Conservation (phyloP, 2,113 vertebrate genomes). For the Lutjanus erythropterus region DNA sequence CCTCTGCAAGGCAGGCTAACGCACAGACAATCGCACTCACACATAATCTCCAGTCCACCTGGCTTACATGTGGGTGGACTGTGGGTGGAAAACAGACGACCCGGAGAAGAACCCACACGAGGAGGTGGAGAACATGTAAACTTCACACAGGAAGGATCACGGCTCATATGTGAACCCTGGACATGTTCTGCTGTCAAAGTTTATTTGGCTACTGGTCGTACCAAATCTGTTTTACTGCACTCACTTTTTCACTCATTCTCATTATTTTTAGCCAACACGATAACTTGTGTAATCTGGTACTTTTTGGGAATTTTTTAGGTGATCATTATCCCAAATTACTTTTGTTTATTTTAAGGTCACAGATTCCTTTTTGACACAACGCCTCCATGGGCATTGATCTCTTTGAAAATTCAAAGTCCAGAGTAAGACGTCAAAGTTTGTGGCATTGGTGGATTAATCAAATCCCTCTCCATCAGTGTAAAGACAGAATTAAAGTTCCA, state of each 20-base stretch:
- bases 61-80: constrained; percentile 68
- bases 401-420: no score
- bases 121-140: constrained; percentile 63
- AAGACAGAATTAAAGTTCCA: no score
- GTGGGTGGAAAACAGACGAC: constrained; percentile 70
- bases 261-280: not conserved
- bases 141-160: constrained; percentile 71
- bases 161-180: constrained; percentile 53
- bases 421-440: no score
- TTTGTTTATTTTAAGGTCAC: constrained; percentile 9
- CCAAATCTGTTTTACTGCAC: constrained; percentile 37
- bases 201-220: constrained; percentile 59
- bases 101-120: constrained; percentile 52
- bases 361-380: not conserved
- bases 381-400: not conserved
- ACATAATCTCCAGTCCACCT: constrained; percentile 68
- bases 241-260: not conserved
- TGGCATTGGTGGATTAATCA: no score
- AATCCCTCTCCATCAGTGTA: no score
- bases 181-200: constrained; percentile 53
- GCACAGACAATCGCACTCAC: constrained; percentile 19
- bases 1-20: constrained; percentile 22
- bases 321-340: constrained; percentile 2
- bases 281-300: not conserved
- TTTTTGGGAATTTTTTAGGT: not conserved